These are phyloP conservation scores for Heliconius congener DNA, from an alignment of 1,140 invertebrate genomes.

Conservation along the genomic window DNA sequence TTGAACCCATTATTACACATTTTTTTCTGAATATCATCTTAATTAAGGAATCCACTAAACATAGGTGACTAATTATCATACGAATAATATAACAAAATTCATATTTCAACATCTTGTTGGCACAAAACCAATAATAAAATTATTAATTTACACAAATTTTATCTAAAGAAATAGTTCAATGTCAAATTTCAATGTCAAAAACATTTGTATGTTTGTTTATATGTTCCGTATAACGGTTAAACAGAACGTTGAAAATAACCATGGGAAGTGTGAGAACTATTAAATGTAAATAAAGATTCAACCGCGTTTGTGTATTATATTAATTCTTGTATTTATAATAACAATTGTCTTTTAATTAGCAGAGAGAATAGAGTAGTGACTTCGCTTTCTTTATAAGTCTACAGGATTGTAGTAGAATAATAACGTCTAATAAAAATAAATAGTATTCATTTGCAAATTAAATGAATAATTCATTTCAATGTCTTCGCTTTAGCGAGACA, in stretches of 20 bases:
- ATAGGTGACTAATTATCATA: background rate
- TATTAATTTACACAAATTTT: background rate
- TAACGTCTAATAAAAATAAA: too few relatives aligned
- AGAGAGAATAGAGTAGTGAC: too few relatives aligned
- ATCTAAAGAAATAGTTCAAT: background rate
- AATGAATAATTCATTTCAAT: too few relatives aligned
- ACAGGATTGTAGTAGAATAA: too few relatives aligned
- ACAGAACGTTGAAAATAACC: slow-evolving; percentile 6
- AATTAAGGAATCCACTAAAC: background rate
- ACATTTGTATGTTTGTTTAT: background rate
- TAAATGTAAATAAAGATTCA: background rate
- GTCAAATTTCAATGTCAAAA: slow-evolving; percentile 11
- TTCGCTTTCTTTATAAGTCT: too few relatives aligned
- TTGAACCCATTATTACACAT: too few relatives aligned
- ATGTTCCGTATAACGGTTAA: slow-evolving; percentile 8
- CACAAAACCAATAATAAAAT: background rate
- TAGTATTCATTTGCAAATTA: too few relatives aligned
- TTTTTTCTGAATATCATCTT: too few relatives aligned
- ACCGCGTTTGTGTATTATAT: background rate
- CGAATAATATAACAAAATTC: background rate
- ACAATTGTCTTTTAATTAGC: too few relatives aligned
- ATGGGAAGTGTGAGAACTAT: background rate
- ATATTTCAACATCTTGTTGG: background rate
- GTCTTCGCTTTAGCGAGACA: too few relatives aligned
- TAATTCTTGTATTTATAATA: too few relatives aligned